Base-by-base conservation (phyloP, 2,888 invertebrate species). In the Caenorhabditis wallacei region DNA sequence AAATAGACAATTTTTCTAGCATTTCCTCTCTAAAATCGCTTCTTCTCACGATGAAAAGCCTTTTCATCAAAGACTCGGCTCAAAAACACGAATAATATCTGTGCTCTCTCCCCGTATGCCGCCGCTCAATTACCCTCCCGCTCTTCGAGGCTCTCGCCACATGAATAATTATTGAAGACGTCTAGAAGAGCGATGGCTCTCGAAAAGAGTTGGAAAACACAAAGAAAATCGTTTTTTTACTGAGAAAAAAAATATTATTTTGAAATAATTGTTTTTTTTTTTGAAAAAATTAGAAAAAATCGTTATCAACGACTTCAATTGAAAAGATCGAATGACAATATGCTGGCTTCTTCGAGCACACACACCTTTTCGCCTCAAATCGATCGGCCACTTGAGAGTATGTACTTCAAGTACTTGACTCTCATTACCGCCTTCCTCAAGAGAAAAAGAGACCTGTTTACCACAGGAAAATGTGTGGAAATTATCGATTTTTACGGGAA, bases 381-480 rank as follows among this genome's bases (percentile, higher is more conserved):
- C 76, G 76, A 76, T 76, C 56, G 43, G 68, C 59, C 68, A 69
- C 76, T 76, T 76, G 76, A 76, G 76, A 69, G 59, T 76, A 76
- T 76, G 76, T 76, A 69, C 76, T 69, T 76, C 68, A 76, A 76
- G 76, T 69, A 69, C 76, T 76, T 64, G 56, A 63, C 76, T 76
- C 76, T 69, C 69, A 76, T 76, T 76, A 76, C 76, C 76, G 59
- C 76, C 53, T 64, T 75, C 66, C 51, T 54, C 54, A n/a, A n/a
- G n/a, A n/a, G n/a, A n/a, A n/a, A n/a, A n/a, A n/a, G 54, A 75
- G 56, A 68, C 66, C 75, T 75, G 68, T 75, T 75, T 57, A 68
- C 66, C 16, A 2, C 40, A 18, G 35, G n/a, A 20, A 20, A 75
- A n/a, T 35, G 18, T 54, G 26, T 24, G 64, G 30, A 43, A 48